Base-by-base conservation (phyloP, 2,888 invertebrate genomes). In the Drosophila kanekoi region DNA sequence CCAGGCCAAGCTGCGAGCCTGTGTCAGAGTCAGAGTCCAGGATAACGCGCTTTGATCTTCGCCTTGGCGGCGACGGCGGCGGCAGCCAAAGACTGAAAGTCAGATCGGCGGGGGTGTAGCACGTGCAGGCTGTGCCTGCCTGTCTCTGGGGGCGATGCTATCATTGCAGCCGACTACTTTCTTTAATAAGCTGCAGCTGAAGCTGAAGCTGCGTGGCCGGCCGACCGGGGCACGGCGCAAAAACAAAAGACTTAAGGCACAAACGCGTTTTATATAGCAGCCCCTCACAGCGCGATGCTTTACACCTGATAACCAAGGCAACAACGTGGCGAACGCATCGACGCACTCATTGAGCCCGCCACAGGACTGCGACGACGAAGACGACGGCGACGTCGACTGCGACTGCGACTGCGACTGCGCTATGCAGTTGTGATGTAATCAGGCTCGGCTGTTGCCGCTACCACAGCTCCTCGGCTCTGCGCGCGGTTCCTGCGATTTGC, bases 391-490 rank as follows among this genome's bases (percentile, higher is more conserved):
- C 40, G 8, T 4, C 28, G 88, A 72, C 49, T 49, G 51, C 49
- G 9, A 16, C 13, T 5, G n/a, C 41, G 53, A 32, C 41, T 11
- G 28, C 41, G 53, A 38, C 51, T 48, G 33, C 11, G 62, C 56
- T 45, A 62, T 76, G 63, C 63, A 35, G 52, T 75, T 89, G 84
- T 84, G 87, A 89, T 84, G 84, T 84, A 88, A 89, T 84, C 87
- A 79, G 85, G 61, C 66, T 66, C 60, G 58, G 53, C 73, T 62
- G 60, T 47, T 33, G 49, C 52, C 20, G 14, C 48, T 41, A 47
- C 61, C 35, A 3, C 37, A 18, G 16, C 44, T 23, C 20, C 16
- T 40, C 58, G 54, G 18, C 14, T 54, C 70, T 59, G 64, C 52
- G 60, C 67, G 69, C 28, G 28, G 76, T 78, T 71, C 67, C 78